Conservation (phyloP, 2,797 vertebrate species). For the Naso thynnoides region DNA sequence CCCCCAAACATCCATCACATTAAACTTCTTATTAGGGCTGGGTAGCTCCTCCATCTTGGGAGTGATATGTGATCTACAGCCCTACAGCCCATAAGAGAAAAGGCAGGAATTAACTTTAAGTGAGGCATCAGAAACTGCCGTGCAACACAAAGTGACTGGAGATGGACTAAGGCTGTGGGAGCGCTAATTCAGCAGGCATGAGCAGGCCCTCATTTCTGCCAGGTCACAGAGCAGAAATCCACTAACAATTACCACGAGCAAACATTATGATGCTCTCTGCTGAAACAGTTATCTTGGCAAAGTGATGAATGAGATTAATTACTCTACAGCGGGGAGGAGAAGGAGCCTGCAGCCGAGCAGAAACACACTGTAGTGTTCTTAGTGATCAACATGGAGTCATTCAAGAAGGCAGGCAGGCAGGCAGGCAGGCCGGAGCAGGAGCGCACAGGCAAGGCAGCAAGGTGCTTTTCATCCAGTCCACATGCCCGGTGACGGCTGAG, state of each 20-base stretch:
- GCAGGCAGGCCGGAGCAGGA: slow-evolving; percentile 33
- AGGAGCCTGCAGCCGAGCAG: slow-evolving; percentile 42
- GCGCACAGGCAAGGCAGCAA: slow-evolving; percentile 49
- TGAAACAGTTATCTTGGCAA: slow-evolving; percentile 48
- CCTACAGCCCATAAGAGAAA: not conserved
- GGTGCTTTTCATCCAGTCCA: slow-evolving; percentile 61
- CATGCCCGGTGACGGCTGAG: slow-evolving; percentile 48
- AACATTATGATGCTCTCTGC: slow-evolving; percentile 39
- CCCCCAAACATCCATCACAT: slow-evolving; percentile 26
- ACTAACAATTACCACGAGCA: slow-evolving; percentile 40
- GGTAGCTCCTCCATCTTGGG: slow-evolving; percentile 58
- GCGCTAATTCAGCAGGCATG: not conserved
- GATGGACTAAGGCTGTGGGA: not conserved
- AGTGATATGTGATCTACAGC: slow-evolving; percentile 40
- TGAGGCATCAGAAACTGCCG: slow-evolving; percentile 26
- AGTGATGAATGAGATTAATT: slow-evolving; percentile 63
- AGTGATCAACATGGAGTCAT: slow-evolving; percentile 42
- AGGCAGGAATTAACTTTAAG: slow-evolving; percentile 33
- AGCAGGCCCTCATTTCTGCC: slow-evolving; percentile 37
- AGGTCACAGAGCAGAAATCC: slow-evolving; percentile 62
- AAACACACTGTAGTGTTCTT: slow-evolving; percentile 32
- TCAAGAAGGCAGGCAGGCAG: not conserved
- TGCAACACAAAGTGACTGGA: not conserved
- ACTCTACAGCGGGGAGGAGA: slow-evolving; percentile 43
- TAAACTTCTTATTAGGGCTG: slow-evolving; percentile 48